phyloP scores from a whole-genome alignment of 30 jellyfish, hydroid and myxozoan genomes.

The Haliclystus octoradiatus region DNA sequence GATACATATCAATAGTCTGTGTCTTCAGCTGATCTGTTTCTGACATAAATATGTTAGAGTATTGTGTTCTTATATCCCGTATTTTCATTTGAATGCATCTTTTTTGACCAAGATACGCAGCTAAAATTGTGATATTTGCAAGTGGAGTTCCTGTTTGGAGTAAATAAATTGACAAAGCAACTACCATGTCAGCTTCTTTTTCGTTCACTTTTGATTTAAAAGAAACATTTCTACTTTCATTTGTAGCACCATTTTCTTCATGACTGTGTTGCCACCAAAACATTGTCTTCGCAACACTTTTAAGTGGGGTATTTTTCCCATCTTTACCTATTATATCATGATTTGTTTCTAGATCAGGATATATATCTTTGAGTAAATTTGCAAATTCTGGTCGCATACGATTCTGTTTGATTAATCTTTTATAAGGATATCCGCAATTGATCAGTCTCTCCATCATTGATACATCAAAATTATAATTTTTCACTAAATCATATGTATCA shows the following conservation, averaged over 20 bases:
- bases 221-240: no score
- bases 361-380: conserved; percentile 34
- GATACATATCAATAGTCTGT: conserved; percentile 58
- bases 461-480: conserved; percentile 35
- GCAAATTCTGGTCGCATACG: conserved; percentile 68
- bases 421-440: conserved; percentile 9
- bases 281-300: conserved; percentile 15
- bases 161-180: conserved; percentile 23
- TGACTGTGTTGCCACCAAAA: conserved; percentile 47
- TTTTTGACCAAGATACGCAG: conserved; percentile 56
- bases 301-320: conserved; percentile 13
- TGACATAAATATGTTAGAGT: no score
- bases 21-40: no score
- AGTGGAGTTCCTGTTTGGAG: conserved; percentile 36
- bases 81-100: conserved; percentile 21
- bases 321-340: conserved; percentile 25
- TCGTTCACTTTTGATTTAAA: no score
- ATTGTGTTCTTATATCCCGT: not conserved
- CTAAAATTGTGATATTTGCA: conserved; percentile 31
- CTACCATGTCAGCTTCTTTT: conserved; percentile 53
- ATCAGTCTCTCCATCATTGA: conserved; percentile 72
- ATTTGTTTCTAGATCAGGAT: conserved; percentile 35
- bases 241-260: no score
- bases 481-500: conserved; percentile 22
- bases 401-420: conserved; percentile 30